Evolutionary conservation across 2,113 vertebrate genomes (phyloP), one percentile per base, ranked within the genome.

Genomic region (Rhinolophus ferrumequinum): DNA sequence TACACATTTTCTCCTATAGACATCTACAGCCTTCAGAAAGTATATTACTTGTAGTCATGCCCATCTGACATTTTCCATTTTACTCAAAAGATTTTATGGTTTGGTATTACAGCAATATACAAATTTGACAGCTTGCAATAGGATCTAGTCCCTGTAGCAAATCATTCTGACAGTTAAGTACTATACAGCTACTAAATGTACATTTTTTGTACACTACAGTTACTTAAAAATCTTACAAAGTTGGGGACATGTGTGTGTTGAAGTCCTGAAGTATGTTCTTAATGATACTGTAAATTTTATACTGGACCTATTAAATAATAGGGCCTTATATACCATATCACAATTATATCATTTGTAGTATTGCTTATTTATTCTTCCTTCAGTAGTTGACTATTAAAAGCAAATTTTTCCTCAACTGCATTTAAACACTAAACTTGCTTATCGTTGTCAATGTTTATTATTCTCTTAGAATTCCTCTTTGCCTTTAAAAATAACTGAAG

Each of bases 121-220:
- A 98, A 98, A 98, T 97, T 93, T 97, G 96, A 97, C 97, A 98
- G 97, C 92, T 92, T 98, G 94, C 90, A 98, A 97, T 35, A 97
- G 84, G 30, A 97, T 97, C 92, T 98, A 84, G 62, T 97, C 95
- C 96, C 88, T 70, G 88, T 19, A 98, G 90, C 94, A 98, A 97
- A 98, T 98, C 97, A 97, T 97, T 98, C 79, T 97, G 95, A 98
- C 94, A 98, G 81, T 93, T 97, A 98, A 98, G 92, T 66, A 97
- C 75, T 86, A 95, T 38, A 92, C 0, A 94, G 88, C 22, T 73
- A 97, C 70, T 92, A 97, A 44, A 95, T 89, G 47, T 76, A 96
- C 35, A 52, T 92, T 97, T 75, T 96, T 75, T 97, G 97, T 35
- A 92, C 12, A 95, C 75, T 85, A 95, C 13, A 81, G 19, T 96